phyloP scores from a whole-genome alignment of 2,888 invertebrate genomes.

The Noctua janthe region DNA sequence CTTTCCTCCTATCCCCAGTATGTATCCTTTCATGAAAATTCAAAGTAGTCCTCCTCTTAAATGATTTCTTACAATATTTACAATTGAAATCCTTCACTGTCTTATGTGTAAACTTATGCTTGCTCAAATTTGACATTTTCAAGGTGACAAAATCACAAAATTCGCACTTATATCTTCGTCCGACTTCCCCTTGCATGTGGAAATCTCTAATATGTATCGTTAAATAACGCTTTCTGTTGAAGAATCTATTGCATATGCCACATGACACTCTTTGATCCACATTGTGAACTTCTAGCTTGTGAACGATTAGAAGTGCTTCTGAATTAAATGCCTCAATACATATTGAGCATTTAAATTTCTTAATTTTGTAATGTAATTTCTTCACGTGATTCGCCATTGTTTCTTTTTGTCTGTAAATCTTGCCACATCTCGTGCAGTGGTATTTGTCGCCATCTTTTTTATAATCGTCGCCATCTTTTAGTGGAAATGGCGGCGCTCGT shows the following conservation, averaged over 20 bases:
- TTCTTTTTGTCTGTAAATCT: constrained; percentile 69
- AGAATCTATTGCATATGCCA: constrained; percentile 77
- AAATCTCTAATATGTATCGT: too few relatives aligned
- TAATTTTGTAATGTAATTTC: constrained; percentile 77
- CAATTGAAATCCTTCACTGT: constrained; percentile 85
- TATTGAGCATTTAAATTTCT: constrained; percentile 70
- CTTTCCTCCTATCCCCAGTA: constrained; percentile 82
- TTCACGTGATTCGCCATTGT: constrained; percentile 76
- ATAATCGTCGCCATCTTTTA: constrained; percentile 74
- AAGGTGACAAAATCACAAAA: constrained; percentile 79
- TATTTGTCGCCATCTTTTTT: constrained; percentile 69
- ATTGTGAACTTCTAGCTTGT: constrained; percentile 79
- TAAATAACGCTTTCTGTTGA: too few relatives aligned
- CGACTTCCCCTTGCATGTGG: too few relatives aligned
- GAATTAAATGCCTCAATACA: constrained; percentile 61
- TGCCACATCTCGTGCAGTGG: constrained; percentile 76
- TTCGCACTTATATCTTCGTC: too few relatives aligned
- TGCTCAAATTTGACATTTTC: constrained; percentile 77
- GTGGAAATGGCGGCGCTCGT: constrained; percentile 70
- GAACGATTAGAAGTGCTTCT: constrained; percentile 71
- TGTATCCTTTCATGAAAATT: constrained; percentile 83
- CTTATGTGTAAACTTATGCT: constrained; percentile 83
- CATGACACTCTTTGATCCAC: constrained; percentile 81
- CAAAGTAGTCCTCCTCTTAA: constrained; percentile 80
- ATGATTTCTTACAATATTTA: constrained; percentile 84